Evolutionary conservation across 2,113 vertebrate species (phyloP).

Genomic region (Peromyscus polionotus): DNA sequence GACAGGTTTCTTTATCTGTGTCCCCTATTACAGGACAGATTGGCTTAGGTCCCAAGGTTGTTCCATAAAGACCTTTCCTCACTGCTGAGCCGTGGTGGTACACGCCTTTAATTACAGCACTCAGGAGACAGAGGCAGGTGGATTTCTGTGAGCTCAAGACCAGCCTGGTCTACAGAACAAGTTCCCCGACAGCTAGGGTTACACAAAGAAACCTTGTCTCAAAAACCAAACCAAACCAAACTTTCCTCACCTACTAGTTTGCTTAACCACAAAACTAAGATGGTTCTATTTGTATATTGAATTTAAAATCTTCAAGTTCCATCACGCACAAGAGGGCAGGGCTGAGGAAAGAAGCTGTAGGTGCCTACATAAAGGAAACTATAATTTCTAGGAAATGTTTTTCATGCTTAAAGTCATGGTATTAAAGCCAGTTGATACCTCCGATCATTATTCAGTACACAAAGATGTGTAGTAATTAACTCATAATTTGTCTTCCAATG

Average conservation of each 20-base stretch:
- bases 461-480: neutral
- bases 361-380: neutral
- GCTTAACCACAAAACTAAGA: neutral
- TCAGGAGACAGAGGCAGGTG: neutral
- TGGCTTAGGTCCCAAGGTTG: neutral
- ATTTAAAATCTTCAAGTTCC: neutral
- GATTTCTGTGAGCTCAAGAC: neutral
- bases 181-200: neutral
- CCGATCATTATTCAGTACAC: neutral
- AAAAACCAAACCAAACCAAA: neutral
- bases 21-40: neutral
- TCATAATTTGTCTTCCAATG: neutral
- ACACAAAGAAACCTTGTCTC: neutral
- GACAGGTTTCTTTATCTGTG: neutral
- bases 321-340: neutral
- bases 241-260: neutral
- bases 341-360: neutral
- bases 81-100: neutral
- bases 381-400: slow-evolving; percentile 12
- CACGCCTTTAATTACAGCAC: neutral
- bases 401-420: neutral
- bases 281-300: neutral
- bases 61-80: neutral
- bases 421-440: neutral
- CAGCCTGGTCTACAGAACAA: neutral